Conservation (phyloP, 1,140 invertebrate species). For the Uloborus diversus region DNA sequence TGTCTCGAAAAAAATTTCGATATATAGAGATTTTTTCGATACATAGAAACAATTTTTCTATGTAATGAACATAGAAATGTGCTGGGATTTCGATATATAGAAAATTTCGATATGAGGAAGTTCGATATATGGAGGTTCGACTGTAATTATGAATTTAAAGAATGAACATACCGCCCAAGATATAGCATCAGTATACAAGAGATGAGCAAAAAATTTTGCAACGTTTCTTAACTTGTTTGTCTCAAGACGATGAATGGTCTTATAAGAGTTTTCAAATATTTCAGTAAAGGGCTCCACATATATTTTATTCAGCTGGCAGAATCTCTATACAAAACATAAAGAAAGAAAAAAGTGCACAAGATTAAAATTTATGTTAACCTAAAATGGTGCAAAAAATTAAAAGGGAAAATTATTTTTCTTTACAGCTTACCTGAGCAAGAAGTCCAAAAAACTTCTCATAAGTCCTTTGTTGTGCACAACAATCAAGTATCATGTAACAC, state of each 20-base stretch:
- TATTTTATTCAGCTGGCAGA: constrained; percentile 89
- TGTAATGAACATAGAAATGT: too few relatives aligned
- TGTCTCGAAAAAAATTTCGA: too few relatives aligned
- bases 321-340: constrained; percentile 72
- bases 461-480: constrained; percentile 97
- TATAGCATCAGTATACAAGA: constrained; percentile 96
- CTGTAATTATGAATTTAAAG: not conserved
- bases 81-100: too few relatives aligned
- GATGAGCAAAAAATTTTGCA: constrained; percentile 96
- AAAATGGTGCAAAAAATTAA: too few relatives aligned
- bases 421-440: constrained; percentile 76
- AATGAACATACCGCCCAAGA: constrained; percentile 77
- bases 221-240: constrained; percentile 98
- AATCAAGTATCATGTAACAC: constrained; percentile 99
- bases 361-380: not conserved
- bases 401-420: too few relatives aligned
- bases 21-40: too few relatives aligned
- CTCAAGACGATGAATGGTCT: constrained; percentile 87
- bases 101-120: too few relatives aligned
- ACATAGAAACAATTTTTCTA: too few relatives aligned
- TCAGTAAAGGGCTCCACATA: constrained; percentile 93
- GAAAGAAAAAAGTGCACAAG: not conserved
- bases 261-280: constrained; percentile 95
- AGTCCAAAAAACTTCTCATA: constrained; percentile 99
- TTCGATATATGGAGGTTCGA: too few relatives aligned